Conservation (phyloP, 2,113 vertebrate genomes). For the Lipotes vexillifer region DNA sequence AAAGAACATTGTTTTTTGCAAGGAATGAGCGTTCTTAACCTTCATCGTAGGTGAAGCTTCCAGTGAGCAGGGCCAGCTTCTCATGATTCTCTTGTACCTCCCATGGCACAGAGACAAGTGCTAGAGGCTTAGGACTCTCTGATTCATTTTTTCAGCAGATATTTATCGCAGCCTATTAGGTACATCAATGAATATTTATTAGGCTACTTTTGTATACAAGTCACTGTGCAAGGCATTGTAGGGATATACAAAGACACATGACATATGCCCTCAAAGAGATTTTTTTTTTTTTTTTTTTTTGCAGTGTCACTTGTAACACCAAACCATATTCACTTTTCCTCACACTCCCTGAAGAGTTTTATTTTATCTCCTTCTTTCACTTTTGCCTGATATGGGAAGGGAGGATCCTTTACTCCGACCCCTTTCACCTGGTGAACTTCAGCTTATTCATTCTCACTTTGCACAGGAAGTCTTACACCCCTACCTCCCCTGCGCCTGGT, state of each 20-base stretch:
- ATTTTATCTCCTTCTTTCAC: background rate
- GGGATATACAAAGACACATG: background rate
- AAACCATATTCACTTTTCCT: constrained; percentile 1
- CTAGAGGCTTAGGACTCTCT: background rate
- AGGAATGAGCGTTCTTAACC: background rate
- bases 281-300: no score
- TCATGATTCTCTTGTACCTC: background rate
- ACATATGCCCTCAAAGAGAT: background rate
- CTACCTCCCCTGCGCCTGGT: background rate
- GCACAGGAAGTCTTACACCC: background rate
- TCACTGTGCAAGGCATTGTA: background rate
- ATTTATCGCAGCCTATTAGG: background rate
- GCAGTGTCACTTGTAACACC: background rate
- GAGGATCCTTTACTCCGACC: background rate
- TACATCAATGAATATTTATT: background rate
- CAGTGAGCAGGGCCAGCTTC: background rate
- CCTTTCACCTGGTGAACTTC: background rate
- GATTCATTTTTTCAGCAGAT: background rate
- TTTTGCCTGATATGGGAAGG: background rate
- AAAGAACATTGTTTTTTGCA: background rate
- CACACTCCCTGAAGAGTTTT: background rate
- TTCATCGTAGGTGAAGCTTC: background rate
- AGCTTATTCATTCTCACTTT: background rate
- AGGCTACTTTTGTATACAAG: background rate
- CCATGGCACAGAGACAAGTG: background rate